Evolutionary conservation across 2,797 vertebrate species (phyloP), one percentile per base, ranked within the genome.

Genomic region (Discoglossus pictus): DNA sequence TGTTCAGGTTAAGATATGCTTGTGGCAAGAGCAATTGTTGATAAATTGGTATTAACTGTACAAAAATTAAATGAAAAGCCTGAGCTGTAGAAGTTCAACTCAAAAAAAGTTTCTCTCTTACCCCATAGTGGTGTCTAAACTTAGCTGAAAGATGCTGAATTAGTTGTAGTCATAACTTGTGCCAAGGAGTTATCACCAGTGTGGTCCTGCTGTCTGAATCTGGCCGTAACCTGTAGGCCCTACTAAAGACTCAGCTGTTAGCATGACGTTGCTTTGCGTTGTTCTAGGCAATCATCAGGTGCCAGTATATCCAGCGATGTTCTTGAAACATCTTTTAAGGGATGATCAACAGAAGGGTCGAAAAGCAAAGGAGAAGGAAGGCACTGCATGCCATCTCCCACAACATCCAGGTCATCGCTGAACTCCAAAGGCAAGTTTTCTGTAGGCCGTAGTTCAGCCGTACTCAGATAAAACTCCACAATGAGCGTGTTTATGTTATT

Each of bases 341-440:
- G 87, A 39, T 90, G 93, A 60, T 95, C 92, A 20, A 92, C 74
- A 0, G 96, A 93, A 0, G 94, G 94, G 68, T 98, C 95, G 13
- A 97, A 96, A 76, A 97, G 93, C 50, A 99, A 83, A 1, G 96
- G 97, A 25, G 96, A 98, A 0, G 95, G 97, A 2, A 96, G 97
- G 10, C 93, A 94, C 77, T 96, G 95, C 89, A 94, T 84, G 0
- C 93, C 91, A 0, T 99, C 96, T 0, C 96, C 97, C 74, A 96
- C 96, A 78, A 98, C 95, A 35, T 99, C 97, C 83, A 99, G 84
- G 79, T 98, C 95, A 17, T 98, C 96, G 8, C 95, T 99, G 89
- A 99, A 97, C 80, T 99, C 97, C 75, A 98, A 82, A 2, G 97
- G 96, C 40, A 99, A 85, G 72, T 88, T 98, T 86, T 99, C 97